A percentile compares a stretch with the other conserved stretches of the same genome.
Evolutionary conservation across 2,797 vertebrate species (phyloP).

Genomic region (Alauda arvensis): DNA sequence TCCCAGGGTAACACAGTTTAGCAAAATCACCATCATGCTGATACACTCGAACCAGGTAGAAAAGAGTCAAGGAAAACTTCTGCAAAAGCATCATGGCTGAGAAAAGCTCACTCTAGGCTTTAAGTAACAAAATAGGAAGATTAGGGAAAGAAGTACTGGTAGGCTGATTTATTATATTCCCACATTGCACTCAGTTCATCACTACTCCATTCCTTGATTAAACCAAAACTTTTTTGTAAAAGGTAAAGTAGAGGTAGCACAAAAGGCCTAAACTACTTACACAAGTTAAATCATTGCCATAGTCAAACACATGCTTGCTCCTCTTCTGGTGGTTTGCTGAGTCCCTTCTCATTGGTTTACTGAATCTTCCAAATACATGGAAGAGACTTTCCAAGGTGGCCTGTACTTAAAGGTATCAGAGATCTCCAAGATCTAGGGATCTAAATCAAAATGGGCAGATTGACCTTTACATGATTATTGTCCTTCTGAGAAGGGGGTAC

Average conservation of each 20-base stretch:
- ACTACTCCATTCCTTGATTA: background rate
- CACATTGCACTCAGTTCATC: background rate
- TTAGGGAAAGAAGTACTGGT: background rate
- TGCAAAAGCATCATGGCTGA: background rate
- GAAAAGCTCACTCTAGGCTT: background rate
- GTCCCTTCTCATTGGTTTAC: background rate
- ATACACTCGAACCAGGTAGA: conserved; percentile 94
- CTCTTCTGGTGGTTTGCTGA: background rate
- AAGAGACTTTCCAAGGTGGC: background rate
- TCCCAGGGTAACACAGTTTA: conserved; percentile 96
- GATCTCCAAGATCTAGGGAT: background rate
- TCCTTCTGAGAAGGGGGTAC: background rate
- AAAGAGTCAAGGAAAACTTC: conserved; percentile 69
- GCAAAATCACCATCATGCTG: conserved; percentile 97
- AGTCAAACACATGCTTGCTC: background rate
- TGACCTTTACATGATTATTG: background rate
- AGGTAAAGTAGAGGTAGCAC: background rate
- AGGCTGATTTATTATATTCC: background rate
- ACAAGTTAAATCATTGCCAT: background rate
- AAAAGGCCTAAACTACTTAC: background rate
- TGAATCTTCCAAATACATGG: background rate
- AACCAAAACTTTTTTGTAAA: background rate
- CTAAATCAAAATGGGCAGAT: background rate
- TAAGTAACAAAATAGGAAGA: background rate
- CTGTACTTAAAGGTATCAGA: background rate